These are phyloP conservation scores for Emesis castigata DNA, from an alignment of 2,888 invertebrate genomes.

Conservation along the genomic window DNA sequence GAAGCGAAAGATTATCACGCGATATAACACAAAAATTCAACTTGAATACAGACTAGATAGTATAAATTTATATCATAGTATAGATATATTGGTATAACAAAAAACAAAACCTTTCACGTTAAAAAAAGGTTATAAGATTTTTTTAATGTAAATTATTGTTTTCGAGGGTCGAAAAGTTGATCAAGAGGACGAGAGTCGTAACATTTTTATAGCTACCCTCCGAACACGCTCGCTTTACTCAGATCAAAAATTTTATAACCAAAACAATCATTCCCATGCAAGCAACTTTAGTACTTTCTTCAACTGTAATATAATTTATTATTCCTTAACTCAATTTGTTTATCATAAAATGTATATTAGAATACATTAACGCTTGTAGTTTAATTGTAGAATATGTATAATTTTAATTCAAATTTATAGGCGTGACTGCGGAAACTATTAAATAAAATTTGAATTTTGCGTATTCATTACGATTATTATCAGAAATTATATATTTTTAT, in stretches of 20 bases:
- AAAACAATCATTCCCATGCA: constrained; percentile 20
- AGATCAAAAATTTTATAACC: constrained; percentile 45
- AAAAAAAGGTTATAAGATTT: not conserved
- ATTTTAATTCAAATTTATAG: not conserved
- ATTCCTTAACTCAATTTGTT: not conserved
- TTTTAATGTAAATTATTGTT: constrained; percentile 7
- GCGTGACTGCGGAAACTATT: not conserved
- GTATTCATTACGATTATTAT: not conserved
- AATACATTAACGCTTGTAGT: not conserved
- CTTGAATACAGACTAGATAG: no score
- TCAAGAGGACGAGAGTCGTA: constrained; percentile 57
- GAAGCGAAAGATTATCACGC: no score
- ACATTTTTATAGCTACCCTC: constrained; percentile 48
- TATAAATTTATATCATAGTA: no score
- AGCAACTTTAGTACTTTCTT: not conserved
- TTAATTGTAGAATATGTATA: not conserved
- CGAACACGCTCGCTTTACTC: constrained; percentile 18
- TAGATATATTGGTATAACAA: no score
- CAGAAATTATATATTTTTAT: not conserved
- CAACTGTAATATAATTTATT: not conserved
- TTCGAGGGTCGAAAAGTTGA: constrained; percentile 39
- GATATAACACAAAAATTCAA: no score
- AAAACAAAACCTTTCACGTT: not conserved
- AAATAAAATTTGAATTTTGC: not conserved
- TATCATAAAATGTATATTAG: not conserved